Evolutionary conservation across 2,888 invertebrate genomes (phyloP).

Genomic region (Drosophila buzzatii): DNA sequence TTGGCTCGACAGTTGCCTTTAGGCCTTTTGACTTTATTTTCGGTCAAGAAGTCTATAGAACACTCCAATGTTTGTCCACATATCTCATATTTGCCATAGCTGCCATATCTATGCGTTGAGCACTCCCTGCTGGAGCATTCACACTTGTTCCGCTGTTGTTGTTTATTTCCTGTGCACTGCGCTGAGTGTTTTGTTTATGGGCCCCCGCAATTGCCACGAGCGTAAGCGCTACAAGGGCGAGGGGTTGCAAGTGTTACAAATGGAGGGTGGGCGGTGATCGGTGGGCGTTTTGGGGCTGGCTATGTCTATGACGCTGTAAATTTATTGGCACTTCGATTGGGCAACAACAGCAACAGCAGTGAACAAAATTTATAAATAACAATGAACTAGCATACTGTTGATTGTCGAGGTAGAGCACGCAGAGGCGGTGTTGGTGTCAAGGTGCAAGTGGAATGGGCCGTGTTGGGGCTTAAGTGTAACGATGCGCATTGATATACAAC

Average conservation of each 20-base stretch:
- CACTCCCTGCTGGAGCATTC: conserved; percentile 1
- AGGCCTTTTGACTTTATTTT: no score
- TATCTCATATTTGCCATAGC: background rate
- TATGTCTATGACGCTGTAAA: conserved; percentile 39
- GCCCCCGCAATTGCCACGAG: conserved; percentile 37
- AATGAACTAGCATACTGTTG: conserved; percentile 25
- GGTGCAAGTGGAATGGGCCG: background rate
- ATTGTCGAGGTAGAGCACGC: conserved; percentile 1
- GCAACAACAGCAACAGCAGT: conserved; percentile 2
- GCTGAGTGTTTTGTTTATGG: conserved; percentile 73
- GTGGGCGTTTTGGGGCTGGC: background rate
- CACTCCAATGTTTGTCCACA: background rate
- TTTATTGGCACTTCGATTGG: conserved; percentile 54
- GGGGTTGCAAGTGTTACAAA: background rate
- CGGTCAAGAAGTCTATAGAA: no score
- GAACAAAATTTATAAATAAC: conserved; percentile 43
- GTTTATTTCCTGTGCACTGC: conserved; percentile 66
- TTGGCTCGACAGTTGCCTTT: no score
- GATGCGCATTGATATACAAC: conserved; percentile 17
- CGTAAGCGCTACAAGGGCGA: conserved; percentile 15
- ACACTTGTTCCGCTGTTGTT: conserved; percentile 35
- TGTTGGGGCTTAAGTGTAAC: conserved; percentile 1
- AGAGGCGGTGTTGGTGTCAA: background rate
- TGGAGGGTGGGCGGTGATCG: background rate
- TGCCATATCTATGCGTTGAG: background rate